Evolutionary conservation across 2,888 invertebrate species (phyloP).

Genomic region (Hemicrepidius hirtus): DNA sequence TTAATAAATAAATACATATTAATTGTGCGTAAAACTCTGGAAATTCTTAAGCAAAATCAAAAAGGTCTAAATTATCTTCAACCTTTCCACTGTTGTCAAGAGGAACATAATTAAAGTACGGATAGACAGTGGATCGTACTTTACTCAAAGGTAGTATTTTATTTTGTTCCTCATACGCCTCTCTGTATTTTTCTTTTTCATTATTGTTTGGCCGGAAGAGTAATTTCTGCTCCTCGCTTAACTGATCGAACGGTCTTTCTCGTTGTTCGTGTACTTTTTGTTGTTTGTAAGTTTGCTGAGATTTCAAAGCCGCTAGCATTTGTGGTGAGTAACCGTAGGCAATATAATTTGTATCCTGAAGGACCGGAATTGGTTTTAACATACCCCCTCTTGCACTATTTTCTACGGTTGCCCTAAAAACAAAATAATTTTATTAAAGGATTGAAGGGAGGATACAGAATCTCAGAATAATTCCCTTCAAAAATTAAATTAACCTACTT

Average conservation of each 20-base stretch:
- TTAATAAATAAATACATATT: too few relatives aligned
- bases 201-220: slow-evolving; percentile 21
- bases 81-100: neutral
- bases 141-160: neutral
- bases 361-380: slow-evolving; percentile 36
- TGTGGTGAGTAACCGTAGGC: slow-evolving; percentile 47
- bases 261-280: slow-evolving; percentile 51
- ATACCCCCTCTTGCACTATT: slow-evolving; percentile 46
- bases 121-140: neutral
- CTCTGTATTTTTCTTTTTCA: slow-evolving; percentile 2
- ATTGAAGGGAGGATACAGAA: too few relatives aligned
- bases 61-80: slow-evolving; percentile 4
- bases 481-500: slow-evolving; percentile 50
- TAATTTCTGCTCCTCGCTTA: slow-evolving; percentile 40
- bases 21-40: too few relatives aligned
- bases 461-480: too few relatives aligned
- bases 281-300: slow-evolving; percentile 42
- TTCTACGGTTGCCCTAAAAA: slow-evolving; percentile 56
- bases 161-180: neutral
- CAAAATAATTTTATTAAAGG: neutral
- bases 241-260: slow-evolving; percentile 49
- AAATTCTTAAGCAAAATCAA: slow-evolving; percentile 9
- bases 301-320: slow-evolving; percentile 50
- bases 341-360: slow-evolving; percentile 11
- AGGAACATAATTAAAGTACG: slow-evolving; percentile 17